Evolutionary conservation across 92 coral and sea anemone species (phyloP), one percentile per base, ranked within the genome.

Genomic region (Palythoa caribaeorum): DNA sequence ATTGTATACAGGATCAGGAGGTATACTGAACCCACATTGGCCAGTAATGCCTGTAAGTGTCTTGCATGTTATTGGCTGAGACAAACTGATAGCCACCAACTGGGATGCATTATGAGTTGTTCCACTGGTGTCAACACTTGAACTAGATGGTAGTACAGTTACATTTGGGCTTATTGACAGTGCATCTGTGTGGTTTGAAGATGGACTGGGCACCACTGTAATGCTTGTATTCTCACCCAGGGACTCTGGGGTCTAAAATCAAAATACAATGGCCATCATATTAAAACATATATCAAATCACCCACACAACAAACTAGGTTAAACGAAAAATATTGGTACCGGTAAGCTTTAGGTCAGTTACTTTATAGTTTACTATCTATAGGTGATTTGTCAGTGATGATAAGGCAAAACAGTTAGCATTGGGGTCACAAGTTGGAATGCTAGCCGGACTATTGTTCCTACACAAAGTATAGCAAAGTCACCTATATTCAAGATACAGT

Each of bases 1-100:
- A 80, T 93, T 93, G 70, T 92, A 97, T 8, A 73, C 48, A 21
- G 99, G 98, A 52, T 90, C 73, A 9, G 98, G 96, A 12, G 98
- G 98, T 47, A 38, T 66, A 21, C 38, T 19, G 65, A 95, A 95
- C 39, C 92, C 83, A 84, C 99, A 97, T 13, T 51, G 73, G 21
- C 66, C 88, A 17, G 94, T 74, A 19, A 94, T 76, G 6, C 98
- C 99, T 21, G 84, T 88, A 73, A 79, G 78, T 20, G 93, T 90
- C 72, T 85, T 89, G 79, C 99, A 97, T 55, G 89, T 21, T 13
- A 95, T 17, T 5, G 98, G 98, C 68, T 87, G 86, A 15, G 91
- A 86, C 38, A 95, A 73, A 20, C 51, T 78, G 57, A 93, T 89
- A 69, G 88, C 59, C 51, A 94, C 50, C 66, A 89, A 54, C 9